Conservation (phyloP, 2,113 vertebrate species). For the Salvelinus alpinus region DNA sequence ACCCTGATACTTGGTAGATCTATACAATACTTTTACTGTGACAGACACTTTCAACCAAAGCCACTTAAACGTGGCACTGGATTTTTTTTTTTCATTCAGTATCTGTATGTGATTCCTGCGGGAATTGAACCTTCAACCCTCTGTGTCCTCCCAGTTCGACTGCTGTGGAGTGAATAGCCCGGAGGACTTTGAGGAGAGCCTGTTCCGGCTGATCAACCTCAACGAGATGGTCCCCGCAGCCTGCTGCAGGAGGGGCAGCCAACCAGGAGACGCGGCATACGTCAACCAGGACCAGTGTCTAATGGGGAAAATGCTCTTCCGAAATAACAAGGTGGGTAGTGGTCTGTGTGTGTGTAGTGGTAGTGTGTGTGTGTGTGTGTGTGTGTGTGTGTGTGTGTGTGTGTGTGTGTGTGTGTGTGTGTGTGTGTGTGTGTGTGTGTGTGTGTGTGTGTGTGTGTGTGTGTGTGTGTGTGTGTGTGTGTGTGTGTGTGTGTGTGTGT, state of each 20-base stretch:
- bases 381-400: slow-evolving; percentile 16
- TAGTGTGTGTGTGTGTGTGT: background rate
- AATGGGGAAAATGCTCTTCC: slow-evolving; percentile 76
- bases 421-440: background rate
- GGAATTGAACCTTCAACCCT: background rate
- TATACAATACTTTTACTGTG: too few relatives aligned
- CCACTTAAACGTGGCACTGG: too few relatives aligned
- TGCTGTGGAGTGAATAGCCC: slow-evolving; percentile 95
- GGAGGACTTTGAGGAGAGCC: slow-evolving; percentile 85
- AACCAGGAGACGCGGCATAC: slow-evolving; percentile 69
- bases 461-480: background rate
- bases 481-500: too few relatives aligned
- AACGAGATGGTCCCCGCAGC: slow-evolving; percentile 77
- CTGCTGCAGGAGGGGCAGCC: slow-evolving; percentile 84
- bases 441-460: slow-evolving; percentile 17
- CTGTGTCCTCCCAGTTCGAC: slow-evolving; percentile 78
- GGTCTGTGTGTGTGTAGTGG: background rate
- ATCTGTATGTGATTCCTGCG: background rate
- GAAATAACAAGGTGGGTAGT: slow-evolving; percentile 84
- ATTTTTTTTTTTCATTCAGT: background rate
- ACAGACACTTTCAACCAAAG: too few relatives aligned
- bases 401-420: background rate
- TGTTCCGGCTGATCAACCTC: slow-evolving; percentile 69
- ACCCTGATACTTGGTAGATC: too few relatives aligned
- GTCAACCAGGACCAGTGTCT: slow-evolving; percentile 81